Conservation (phyloP, 2,113 vertebrate genomes). For the Desmodus rotundus region DNA sequence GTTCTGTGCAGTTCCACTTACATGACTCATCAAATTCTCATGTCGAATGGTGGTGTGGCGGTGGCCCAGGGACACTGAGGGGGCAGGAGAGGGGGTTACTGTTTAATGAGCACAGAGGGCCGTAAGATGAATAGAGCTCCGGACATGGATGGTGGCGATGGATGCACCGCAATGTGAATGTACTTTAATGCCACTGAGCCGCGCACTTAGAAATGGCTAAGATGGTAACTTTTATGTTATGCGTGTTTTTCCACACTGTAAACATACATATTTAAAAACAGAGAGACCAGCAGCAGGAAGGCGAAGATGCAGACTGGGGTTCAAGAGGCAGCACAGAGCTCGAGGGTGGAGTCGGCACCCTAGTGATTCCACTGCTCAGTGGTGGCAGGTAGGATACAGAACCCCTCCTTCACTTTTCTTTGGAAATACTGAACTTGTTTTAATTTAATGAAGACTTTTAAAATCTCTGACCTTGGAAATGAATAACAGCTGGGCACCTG, state of each 20-base stretch:
- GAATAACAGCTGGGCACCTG: too few species aligned
- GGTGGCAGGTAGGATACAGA: neutral
- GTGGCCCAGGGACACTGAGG: neutral
- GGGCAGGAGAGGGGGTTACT: too few species aligned
- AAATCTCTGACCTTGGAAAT: neutral
- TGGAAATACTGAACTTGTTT: neutral
- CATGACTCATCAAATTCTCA: neutral
- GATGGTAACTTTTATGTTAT: neutral
- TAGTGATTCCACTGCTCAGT: neutral
- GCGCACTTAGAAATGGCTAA: neutral
- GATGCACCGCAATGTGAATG: rapidly evolving
- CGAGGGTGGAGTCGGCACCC: too few species aligned
- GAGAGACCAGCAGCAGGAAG: neutral
- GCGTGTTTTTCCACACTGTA: neutral
- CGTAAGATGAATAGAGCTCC: neutral
- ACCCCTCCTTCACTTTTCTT: neutral
- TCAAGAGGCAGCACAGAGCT: neutral
- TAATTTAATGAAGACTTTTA: neutral
- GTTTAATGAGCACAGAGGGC: neutral
- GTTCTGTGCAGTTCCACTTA: neutral
- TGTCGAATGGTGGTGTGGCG: neutral
- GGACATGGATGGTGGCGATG: neutral
- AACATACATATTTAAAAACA: neutral
- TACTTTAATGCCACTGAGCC: too few species aligned
- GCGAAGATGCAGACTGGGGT: neutral